A percentile compares a stretch with the other conserved stretches of the same genome.
These are phyloP conservation scores for Acleris sparsana DNA, from an alignment of 2,888 invertebrate species.

Conservation along the genomic window DNA sequence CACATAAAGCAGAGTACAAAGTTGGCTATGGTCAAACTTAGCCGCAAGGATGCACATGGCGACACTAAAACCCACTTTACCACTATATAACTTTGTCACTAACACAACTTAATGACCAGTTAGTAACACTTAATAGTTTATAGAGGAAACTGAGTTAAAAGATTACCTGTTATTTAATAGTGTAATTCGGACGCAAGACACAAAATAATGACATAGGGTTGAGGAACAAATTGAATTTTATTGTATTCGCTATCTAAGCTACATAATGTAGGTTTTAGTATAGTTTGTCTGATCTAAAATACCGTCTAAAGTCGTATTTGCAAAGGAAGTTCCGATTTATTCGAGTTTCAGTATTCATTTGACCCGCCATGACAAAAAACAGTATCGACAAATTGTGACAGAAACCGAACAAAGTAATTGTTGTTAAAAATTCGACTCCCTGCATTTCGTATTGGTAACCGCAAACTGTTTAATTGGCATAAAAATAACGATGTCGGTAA, in stretches of 20 bases:
- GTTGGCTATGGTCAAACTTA: constrained; percentile 70
- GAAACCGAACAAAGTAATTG: constrained; percentile 37
- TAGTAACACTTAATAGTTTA: constrained; percentile 27
- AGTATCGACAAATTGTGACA: neutral
- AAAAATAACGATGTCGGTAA: constrained; percentile 75
- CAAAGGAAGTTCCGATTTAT: no score
- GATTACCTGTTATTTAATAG: constrained; percentile 4
- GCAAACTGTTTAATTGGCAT: constrained; percentile 72
- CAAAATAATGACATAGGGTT: no score
- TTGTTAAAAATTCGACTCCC: constrained; percentile 52
- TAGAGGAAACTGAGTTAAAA: constrained; percentile 8
- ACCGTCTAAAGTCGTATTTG: no score
- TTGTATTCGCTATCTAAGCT: no score
- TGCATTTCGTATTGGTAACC: constrained; percentile 56
- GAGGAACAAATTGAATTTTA: no score
- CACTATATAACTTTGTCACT: constrained; percentile 64
- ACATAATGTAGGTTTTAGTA: no score
- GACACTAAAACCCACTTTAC: constrained; percentile 69
- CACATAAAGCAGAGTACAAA: constrained; percentile 66
- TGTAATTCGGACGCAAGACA: neutral
- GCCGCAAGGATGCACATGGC: constrained; percentile 65
- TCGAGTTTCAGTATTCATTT: no score
- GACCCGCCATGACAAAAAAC: neutral
- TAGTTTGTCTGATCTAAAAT: no score
- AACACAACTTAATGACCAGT: constrained; percentile 51